Evolutionary conservation across 1,140 invertebrate genomes (phyloP).

Genomic region (Nasonia longicornis): DNA sequence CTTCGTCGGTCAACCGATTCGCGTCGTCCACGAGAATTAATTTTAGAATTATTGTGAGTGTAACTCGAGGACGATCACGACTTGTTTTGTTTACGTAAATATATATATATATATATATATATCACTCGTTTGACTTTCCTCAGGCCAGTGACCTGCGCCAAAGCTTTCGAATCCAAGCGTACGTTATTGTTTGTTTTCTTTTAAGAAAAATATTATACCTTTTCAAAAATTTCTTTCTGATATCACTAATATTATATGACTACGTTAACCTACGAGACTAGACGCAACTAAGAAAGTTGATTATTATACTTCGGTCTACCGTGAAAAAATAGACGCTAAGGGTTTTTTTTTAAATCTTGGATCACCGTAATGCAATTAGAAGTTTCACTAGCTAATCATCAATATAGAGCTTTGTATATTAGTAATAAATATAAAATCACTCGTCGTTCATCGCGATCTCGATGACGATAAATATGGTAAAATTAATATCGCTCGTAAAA

Average conservation of each 20-base stretch:
- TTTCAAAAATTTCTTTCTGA: neutral
- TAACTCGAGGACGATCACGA: neutral
- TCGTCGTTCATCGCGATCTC: neutral
- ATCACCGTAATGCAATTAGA: neutral
- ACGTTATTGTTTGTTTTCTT: no score
- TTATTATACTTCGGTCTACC: neutral
- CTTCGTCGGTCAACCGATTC: no score
- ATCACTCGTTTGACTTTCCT: neutral
- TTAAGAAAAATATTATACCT: neutral
- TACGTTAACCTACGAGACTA: slow-evolving; percentile 24
- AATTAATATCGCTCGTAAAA: slow-evolving; percentile 16
- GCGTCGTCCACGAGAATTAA: no score
- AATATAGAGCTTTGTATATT: neutral
- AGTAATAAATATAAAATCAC: slow-evolving; percentile 8
- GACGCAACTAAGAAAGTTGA: neutral
- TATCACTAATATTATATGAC: neutral
- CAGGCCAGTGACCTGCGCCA: neutral
- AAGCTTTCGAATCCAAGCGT: neutral
- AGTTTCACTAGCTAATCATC: neutral
- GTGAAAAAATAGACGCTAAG: slow-evolving; percentile 1
- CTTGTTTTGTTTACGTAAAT: neutral
- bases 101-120: neutral
- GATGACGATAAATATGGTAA: neutral
- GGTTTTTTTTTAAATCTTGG: neutral
- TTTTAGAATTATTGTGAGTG: no score